A percentile compares a stretch with the other conserved stretches of the same genome.
These are phyloP conservation scores for Anticlea derivata DNA, from an alignment of 2,888 invertebrate species.

Conservation along the genomic window DNA sequence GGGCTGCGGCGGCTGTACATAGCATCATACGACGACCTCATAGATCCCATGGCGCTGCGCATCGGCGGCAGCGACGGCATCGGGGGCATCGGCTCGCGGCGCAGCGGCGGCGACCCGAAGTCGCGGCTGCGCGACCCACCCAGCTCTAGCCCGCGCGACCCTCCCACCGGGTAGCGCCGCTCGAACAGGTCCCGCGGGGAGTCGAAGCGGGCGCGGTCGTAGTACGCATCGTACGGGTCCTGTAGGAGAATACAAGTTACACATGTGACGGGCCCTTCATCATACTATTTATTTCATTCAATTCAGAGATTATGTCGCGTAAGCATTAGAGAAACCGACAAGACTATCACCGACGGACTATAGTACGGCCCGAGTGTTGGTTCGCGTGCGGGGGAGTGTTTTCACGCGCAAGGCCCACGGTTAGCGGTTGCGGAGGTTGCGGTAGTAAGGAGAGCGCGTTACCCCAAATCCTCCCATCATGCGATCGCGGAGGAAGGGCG, in stretches of 20 bases:
- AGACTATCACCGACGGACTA: slow-evolving; percentile 28
- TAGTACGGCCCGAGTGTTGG: slow-evolving; percentile 55
- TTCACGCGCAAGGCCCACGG: slow-evolving; percentile 69
- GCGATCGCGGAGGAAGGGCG: slow-evolving; percentile 95
- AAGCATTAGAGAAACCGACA: slow-evolving; percentile 20
- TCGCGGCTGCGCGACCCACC: slow-evolving; percentile 83
- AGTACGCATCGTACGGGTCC: slow-evolving; percentile 91
- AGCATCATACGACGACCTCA: slow-evolving; percentile 89
- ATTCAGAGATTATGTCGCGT: background rate
- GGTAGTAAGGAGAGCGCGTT: slow-evolving; percentile 72
- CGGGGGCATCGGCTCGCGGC: slow-evolving; percentile 91
- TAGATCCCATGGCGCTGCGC: slow-evolving; percentile 85
- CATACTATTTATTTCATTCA: background rate
- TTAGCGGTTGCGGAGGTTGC: slow-evolving; percentile 35
- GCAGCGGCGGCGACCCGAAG: slow-evolving; percentile 89
- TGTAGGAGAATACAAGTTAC: slow-evolving; percentile 45
- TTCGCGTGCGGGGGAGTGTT: slow-evolving; percentile 59
- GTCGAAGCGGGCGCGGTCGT: slow-evolving; percentile 90
- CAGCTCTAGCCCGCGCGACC: slow-evolving; percentile 80
- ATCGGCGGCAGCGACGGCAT: slow-evolving; percentile 88
- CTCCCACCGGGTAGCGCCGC: slow-evolving; percentile 88
- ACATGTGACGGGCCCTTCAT: background rate
- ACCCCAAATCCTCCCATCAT: slow-evolving; percentile 96
- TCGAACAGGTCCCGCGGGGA: slow-evolving; percentile 92
- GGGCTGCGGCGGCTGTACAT: slow-evolving; percentile 94